Base-by-base conservation (phyloP, 1,140 invertebrate genomes). In the Bombus sibiricus region DNA sequence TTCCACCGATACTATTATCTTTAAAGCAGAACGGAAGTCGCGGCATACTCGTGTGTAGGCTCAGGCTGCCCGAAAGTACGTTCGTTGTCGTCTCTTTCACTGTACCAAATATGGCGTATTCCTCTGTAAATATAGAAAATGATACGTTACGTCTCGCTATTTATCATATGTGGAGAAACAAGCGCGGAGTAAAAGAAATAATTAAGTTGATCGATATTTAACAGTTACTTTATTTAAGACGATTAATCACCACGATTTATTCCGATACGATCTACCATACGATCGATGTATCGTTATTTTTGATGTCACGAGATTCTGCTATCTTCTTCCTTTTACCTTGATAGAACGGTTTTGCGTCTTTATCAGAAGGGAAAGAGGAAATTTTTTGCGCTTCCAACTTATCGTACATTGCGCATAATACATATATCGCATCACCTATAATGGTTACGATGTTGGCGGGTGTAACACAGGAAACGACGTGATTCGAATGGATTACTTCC, bases 1-100 rank as follows among this genome's bases (percentile, higher is more conserved):
- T 91, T 89, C 77, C 85, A 78, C 81, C 81, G 89, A 91, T 89
- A 91, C 72, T 81, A 91, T 91, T 91, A 91, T 91, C 90, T 89
- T 66, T 47, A 47, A 81, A 86, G 64, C 83, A 80, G 64, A 78
- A 88, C 88, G 89, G 89, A 91, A 91, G 89, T 88, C 90, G 86
- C 86, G 57, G 81, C 80, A 59, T 89, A 73, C 81, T 87, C 64
- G 76, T 64, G 82, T 57, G 88, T 86, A 89, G 84, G 64, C 80
- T 75, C 66, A 41, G 66, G 73, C 75, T 81, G 74, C 53, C 75
- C 88, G 32, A 68, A 43, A 22, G 28, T 47, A 74, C 39, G 37
- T 18, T 57, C 57, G 41, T 37, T 39, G n/a, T 43, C 32, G 32
- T 32, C 37, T 66, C 64, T 32, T 53, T 53, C 47, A 18, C 37